These are phyloP conservation scores for Cheilosia vulpina DNA, from an alignment of 2,888 invertebrate genomes.

Conservation along the genomic window DNA sequence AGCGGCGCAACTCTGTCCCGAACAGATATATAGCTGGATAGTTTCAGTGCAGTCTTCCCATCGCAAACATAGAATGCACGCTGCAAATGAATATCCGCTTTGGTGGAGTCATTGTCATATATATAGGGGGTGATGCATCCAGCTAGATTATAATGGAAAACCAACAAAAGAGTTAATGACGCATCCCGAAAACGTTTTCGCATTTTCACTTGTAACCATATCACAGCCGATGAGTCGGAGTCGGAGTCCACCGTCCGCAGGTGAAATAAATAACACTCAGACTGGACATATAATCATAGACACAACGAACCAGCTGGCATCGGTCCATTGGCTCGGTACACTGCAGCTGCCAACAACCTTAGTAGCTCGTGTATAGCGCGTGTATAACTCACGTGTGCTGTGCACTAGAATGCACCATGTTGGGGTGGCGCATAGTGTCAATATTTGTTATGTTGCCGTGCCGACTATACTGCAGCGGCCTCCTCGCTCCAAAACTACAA, in stretches of 20 bases:
- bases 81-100: conserved; percentile 70
- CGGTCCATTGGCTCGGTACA: conserved; percentile 42
- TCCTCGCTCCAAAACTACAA: conserved; percentile 35
- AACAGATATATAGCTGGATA: conserved; percentile 8
- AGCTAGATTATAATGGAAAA: conserved; percentile 70
- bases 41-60: conserved; percentile 24
- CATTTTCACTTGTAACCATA: conserved; percentile 70
- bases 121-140: neutral
- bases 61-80: conserved; percentile 7
- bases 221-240: neutral
- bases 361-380: conserved; percentile 29
- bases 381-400: conserved; percentile 36
- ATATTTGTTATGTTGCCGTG: conserved; percentile 64
- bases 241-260: conserved; percentile 17
- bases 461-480: conserved; percentile 42
- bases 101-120: conserved; percentile 63
- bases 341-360: conserved; percentile 41
- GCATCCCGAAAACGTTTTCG: conserved; percentile 73
- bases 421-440: conserved; percentile 37
- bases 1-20: conserved; percentile 11
- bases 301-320: conserved; percentile 58
- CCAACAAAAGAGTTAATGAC: conserved; percentile 75
- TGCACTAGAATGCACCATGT: neutral
- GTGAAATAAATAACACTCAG: conserved; percentile 73
- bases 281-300: conserved; percentile 65